Evolutionary conservation across 2,888 invertebrate species (phyloP).

Genomic region (Thecocarcelia acutangulata): DNA sequence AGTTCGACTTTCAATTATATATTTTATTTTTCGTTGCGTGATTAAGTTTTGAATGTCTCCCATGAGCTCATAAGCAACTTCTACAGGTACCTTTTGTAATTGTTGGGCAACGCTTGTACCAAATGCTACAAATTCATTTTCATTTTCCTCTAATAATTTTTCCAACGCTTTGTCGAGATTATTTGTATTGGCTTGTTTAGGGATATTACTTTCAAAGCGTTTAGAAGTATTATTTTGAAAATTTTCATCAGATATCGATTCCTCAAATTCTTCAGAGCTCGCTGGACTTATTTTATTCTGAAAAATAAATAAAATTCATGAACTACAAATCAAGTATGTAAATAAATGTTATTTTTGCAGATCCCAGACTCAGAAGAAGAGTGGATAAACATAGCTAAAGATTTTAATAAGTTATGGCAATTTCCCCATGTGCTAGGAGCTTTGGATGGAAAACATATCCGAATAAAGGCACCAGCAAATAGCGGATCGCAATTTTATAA

Average conservation of each 20-base stretch:
- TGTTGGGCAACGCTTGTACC: slow-evolving; percentile 25
- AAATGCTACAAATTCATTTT: slow-evolving; percentile 28
- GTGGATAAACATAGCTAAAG: slow-evolving; percentile 5
- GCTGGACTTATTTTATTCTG: neutral
- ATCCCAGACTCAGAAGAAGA: neutral
- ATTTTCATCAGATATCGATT: neutral
- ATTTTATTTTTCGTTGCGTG: slow-evolving; percentile 12
- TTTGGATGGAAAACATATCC: no score
- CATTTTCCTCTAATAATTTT: slow-evolving; percentile 16
- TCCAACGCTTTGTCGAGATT: neutral
- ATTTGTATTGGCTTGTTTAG: neutral
- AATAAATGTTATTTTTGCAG: neutral
- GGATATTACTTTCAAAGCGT: neutral
- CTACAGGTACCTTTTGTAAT: slow-evolving; percentile 17
- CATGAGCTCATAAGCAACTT: slow-evolving; percentile 26
- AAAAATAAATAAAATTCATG: neutral
- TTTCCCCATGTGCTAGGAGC: no score
- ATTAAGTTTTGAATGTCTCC: slow-evolving; percentile 19
- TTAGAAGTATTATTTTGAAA: slow-evolving; percentile 2
- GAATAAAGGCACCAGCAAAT: no score
- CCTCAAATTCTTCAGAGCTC: neutral
- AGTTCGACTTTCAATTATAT: neutral
- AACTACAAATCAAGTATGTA: neutral
- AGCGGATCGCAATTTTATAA: no score
- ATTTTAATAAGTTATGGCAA: no score